Base-by-base conservation (phyloP, 2,797 vertebrate genomes). In the Acanthornis magna region DNA sequence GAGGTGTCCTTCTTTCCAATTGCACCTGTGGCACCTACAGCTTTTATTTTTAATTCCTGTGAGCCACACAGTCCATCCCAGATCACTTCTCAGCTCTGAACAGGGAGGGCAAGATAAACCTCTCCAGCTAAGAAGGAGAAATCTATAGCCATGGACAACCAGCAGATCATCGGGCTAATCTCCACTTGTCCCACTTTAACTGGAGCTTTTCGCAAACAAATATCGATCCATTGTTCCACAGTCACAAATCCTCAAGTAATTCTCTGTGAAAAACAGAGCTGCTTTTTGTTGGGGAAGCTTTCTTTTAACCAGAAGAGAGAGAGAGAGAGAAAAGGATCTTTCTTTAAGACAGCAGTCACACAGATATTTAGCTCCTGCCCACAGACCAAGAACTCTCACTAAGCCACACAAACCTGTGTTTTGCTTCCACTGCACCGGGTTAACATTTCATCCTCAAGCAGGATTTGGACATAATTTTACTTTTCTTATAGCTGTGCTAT, bases 171-270 rank as follows among this genome's bases (percentile, higher is more conserved):
- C 29, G 5, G 81, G 83, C 91, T 96, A 91, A 97, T 97, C 94
- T 95, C 86, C 78, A 53, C 96, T 85, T 85, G 95, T 93, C 94
- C 93, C 88, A 87, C 80, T 96, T 95, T 76, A 96, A 70, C 87
- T 29, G 61, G 45, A 62, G 95, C 93, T 93, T 88, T 93, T 68
- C 5, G 0, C 72, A 92, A 94, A 94, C 84, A 94, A 77, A 29
- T 80, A 95, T 97, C 0, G 81, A 97, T 78, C 91, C 68, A 34
- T 62, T 55, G 91, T 77, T 87, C 74, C 78, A 87, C 63, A 42
- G 40, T 2, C 90, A 91, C 93, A 95, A 96, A 96, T 95, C 95
- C 93, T 62, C 91, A 3, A 45, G 67, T 83, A 89, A 93, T 91
- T 68, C 94, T 10, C 76, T 5, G 50, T 16, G 61, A 75, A 80